phyloP scores from a whole-genome alignment of 2,888 invertebrate species.

The Caprella mutica region DNA sequence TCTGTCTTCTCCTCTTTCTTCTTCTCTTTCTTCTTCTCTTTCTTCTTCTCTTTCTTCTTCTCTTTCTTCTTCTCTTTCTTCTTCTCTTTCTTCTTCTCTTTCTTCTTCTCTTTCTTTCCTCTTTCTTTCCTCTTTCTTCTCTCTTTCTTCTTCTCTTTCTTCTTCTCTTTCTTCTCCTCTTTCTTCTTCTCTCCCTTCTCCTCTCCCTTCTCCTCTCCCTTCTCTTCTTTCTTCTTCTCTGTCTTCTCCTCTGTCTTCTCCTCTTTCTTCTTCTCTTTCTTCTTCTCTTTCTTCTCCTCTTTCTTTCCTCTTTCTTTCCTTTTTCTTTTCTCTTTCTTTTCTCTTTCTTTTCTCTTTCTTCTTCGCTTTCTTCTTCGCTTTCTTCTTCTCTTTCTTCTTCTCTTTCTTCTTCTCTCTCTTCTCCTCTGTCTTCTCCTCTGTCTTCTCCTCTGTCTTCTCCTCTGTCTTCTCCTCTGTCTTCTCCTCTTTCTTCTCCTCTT shows the following conservation, averaged over 20 bases:
- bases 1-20: neutral
- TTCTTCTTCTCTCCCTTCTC: neutral
- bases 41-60: neutral
- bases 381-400: neutral
- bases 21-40: neutral
- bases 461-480: neutral
- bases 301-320: neutral
- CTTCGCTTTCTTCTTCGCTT: neutral
- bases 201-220: neutral
- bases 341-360: neutral
- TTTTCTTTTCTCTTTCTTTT: neutral
- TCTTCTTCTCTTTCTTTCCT: neutral
- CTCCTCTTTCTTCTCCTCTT: neutral
- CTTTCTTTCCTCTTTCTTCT: neutral
- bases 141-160: neutral
- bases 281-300: neutral
- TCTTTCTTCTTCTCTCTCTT: neutral
- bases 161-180: neutral
- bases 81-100: neutral
- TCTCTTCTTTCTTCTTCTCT: neutral
- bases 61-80: neutral
- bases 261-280: neutral
- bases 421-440: neutral
- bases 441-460: neutral
- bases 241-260: neutral